A percentile compares a stretch with the other conserved stretches of the same genome.
Evolutionary conservation across 2,888 invertebrate genomes (phyloP).

Genomic region (Pseudococcus jackbeardsleyi): DNA sequence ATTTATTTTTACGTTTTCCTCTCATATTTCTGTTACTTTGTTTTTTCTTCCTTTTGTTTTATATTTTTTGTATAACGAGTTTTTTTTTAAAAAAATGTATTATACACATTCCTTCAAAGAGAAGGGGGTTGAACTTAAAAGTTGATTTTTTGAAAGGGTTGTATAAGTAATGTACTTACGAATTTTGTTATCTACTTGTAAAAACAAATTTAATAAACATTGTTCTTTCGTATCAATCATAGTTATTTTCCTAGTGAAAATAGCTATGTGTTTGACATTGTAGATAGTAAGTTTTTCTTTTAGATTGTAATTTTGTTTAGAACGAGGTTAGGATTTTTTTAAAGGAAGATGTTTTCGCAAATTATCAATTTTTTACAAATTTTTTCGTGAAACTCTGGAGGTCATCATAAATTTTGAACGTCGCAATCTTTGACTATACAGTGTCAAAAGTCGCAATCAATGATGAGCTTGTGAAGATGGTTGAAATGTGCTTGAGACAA

Average conservation of each 20-base stretch:
- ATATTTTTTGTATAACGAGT: conserved; percentile 7
- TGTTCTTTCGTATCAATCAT: not conserved
- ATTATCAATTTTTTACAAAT: no score
- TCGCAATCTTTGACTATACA: no score
- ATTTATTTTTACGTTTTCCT: not conserved
- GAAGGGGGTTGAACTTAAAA: not conserved
- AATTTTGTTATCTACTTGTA: conserved; percentile 41
- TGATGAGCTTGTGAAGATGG: no score
- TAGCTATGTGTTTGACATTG: not conserved
- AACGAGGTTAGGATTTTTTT: no score
- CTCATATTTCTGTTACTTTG: conserved; percentile 8
- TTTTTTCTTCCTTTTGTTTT: not conserved
- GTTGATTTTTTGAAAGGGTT: not conserved
- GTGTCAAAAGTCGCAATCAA: no score
- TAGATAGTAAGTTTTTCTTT: no score
- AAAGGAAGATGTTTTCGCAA: no score
- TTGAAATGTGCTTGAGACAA: no score
- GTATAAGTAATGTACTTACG: conserved; percentile 17
- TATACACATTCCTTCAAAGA: conserved; percentile 5
- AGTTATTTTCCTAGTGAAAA: not conserved
- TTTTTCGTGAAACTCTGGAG: no score
- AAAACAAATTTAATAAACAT: conserved; percentile 19
- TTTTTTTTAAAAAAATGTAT: conserved; percentile 3
- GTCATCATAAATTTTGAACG: no score
- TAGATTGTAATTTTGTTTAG: no score